Percentiles rank a stretch among this genome's conserved stretches.
phyloP scores from a whole-genome alignment of 2,797 vertebrate species.

The Ataeniobius toweri region DNA sequence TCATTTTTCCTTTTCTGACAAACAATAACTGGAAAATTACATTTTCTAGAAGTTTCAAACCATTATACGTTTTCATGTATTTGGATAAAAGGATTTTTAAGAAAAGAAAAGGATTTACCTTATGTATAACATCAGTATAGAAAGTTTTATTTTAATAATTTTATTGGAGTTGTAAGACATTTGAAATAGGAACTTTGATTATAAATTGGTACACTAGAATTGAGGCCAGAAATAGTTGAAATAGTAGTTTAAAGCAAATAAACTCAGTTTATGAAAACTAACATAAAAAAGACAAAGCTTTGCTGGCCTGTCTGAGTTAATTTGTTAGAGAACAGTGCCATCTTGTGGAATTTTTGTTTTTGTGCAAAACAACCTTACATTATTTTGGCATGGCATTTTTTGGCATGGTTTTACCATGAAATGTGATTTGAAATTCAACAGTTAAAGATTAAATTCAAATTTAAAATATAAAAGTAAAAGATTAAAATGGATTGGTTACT shows the following conservation, averaged over 20 bases:
- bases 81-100: not conserved
- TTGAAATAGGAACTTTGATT: not conserved
- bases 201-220: not conserved
- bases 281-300: not conserved
- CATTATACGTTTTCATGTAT: not conserved
- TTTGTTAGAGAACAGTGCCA: conserved; percentile 41
- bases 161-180: not conserved
- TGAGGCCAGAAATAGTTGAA: not conserved
- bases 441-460: not conserved
- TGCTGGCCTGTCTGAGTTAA: no score
- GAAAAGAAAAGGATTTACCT: not conserved
- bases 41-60: not conserved
- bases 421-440: not conserved
- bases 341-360: conserved; percentile 38
- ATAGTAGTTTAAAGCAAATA: not conserved
- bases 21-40: not conserved
- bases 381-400: not conserved
- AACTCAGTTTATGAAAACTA: no score
- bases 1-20: conserved; percentile 2
- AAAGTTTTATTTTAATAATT: not conserved
- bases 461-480: not conserved
- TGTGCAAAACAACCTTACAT: not conserved
- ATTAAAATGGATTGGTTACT: not conserved
- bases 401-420: not conserved
- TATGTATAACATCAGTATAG: not conserved